These are phyloP conservation scores for Argyresthia goedartella DNA, from an alignment of 2,888 invertebrate genomes.

Conservation along the genomic window DNA sequence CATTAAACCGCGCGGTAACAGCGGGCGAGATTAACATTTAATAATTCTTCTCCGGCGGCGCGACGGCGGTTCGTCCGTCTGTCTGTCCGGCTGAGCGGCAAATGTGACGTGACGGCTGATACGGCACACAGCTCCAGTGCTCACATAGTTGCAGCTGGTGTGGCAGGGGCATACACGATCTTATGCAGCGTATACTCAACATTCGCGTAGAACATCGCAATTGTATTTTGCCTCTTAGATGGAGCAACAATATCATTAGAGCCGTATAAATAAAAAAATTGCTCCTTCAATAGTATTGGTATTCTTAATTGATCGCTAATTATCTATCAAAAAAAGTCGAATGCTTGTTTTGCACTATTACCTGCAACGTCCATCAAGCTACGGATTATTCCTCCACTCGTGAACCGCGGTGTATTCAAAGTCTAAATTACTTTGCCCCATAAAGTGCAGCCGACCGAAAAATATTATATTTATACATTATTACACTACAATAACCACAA, in stretches of 20 bases:
- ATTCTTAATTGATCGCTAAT: no score
- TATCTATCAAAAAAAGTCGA: no score
- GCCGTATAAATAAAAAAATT: no score
- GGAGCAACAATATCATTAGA: no score
- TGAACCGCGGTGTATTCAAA: neutral
- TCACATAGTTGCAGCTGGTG: neutral
- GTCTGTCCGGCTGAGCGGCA: constrained; percentile 38
- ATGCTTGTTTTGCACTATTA: no score
- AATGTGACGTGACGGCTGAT: constrained; percentile 39
- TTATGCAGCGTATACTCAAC: no score
- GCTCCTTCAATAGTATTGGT: no score
- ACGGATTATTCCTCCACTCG: neutral
- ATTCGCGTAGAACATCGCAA: no score
- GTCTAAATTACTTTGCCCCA: no score
- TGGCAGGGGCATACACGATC: neutral
- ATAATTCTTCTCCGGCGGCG: constrained; percentile 33
- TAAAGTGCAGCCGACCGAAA: constrained; percentile 25
- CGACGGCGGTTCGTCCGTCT: constrained; percentile 24
- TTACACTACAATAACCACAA: neutral
- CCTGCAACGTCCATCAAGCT: no score
- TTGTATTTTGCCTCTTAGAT: no score
- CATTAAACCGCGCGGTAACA: constrained; percentile 31
- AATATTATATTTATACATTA: constrained; percentile 29
- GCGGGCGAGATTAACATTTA: constrained; percentile 35
- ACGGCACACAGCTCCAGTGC: constrained; percentile 9